Evolutionary conservation across 2,888 invertebrate genomes (phyloP).

Genomic region (Rosalia funebris): DNA sequence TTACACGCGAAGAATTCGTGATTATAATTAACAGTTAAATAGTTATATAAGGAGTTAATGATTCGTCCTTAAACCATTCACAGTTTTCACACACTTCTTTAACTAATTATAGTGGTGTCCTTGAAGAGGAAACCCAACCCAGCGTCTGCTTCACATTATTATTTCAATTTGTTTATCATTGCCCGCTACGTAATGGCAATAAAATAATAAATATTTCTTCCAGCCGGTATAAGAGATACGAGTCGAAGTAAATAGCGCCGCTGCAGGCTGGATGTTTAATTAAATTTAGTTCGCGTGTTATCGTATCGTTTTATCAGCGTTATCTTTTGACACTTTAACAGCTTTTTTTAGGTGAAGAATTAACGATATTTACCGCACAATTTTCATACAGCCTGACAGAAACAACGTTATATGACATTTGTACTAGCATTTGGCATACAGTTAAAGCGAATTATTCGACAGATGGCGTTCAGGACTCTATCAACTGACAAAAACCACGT

Average conservation of each 20-base stretch:
- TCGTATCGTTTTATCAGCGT: constrained; percentile 2
- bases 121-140: constrained; percentile 27
- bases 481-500: no score
- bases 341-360: constrained; percentile 2
- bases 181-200: neutral
- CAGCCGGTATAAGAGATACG: neutral
- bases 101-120: constrained; percentile 29
- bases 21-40: constrained; percentile 31
- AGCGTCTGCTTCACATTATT: constrained; percentile 24
- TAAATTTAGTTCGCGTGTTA: neutral
- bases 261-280: neutral
- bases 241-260: neutral
- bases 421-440: no score
- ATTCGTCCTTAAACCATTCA: constrained; percentile 26
- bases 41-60: constrained; percentile 34
- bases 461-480: no score
- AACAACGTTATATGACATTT: no score
- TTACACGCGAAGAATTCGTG: constrained; percentile 26
- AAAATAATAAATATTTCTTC: constrained; percentile 8
- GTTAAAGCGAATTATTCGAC: no score
- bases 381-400: neutral
- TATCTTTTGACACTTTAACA: constrained; percentile 10
- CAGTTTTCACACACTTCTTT: constrained; percentile 32
- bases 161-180: constrained; percentile 12
- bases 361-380: constrained; percentile 1